phyloP scores from a whole-genome alignment of 2,113 vertebrate genomes.

The Ciconia maguari region DNA sequence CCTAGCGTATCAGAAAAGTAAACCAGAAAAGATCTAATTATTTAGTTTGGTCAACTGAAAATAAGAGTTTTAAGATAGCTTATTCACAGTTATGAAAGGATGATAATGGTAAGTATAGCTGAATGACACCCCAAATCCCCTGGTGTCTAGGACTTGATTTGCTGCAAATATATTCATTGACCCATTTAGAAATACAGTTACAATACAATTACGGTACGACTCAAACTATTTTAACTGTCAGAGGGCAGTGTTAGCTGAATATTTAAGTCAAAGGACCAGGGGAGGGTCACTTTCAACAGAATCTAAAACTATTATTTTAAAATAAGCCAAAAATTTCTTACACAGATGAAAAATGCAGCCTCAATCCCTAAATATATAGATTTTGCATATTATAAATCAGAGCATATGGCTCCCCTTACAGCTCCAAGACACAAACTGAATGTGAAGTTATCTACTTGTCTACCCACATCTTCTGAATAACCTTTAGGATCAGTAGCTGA shows the following conservation, averaged over 20 bases:
- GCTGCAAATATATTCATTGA: neutral
- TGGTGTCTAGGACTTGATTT: neutral
- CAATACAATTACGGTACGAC: neutral
- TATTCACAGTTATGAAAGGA: neutral
- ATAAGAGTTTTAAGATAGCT: neutral
- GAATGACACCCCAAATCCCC: neutral
- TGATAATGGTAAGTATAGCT: neutral
- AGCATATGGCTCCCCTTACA: conserved; percentile 55
- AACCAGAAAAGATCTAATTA: neutral
- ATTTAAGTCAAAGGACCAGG: neutral
- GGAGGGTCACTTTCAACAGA: neutral
- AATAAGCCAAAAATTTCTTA: neutral
- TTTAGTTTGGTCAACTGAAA: neutral
- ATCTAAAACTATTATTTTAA: neutral
- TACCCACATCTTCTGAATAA: conserved; percentile 41
- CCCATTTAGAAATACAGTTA: neutral
- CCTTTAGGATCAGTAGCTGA: conserved; percentile 34
- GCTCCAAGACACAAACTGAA: conserved; percentile 6
- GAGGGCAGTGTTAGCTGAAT: neutral
- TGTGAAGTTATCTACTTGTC: conserved; percentile 10
- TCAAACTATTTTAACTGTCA: neutral
- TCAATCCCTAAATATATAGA: conserved; percentile 20
- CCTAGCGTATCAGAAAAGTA: neutral
- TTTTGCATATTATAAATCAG: conserved; percentile 31
- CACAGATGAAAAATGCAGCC: neutral